Evolutionary conservation across 2,888 invertebrate genomes (phyloP).

Genomic region (Cyclophora punctaria): DNA sequence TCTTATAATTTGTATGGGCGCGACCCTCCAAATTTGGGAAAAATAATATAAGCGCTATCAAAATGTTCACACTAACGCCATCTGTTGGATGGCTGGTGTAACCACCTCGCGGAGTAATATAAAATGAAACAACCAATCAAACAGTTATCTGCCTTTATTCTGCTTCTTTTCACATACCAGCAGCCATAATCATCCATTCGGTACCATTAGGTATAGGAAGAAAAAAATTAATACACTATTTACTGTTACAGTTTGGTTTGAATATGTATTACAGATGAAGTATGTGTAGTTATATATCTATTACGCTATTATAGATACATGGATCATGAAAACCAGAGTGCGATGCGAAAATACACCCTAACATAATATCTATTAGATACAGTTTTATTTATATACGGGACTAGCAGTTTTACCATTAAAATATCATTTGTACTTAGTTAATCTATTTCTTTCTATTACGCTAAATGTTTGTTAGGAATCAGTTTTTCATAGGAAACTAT

Average conservation of each 20-base stretch:
- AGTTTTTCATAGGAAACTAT: conserved; percentile 39
- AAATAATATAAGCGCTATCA: no score
- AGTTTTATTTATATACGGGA: conserved; percentile 54
- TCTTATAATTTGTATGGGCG: no score
- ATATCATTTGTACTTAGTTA: conserved; percentile 70
- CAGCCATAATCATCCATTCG: conserved; percentile 72
- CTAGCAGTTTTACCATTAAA: conserved; percentile 67
- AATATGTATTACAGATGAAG: conserved; percentile 72
- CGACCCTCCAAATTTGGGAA: no score
- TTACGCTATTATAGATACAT: conserved; percentile 66
- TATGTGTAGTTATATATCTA: conserved; percentile 68
- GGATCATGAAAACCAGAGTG: conserved; percentile 73
- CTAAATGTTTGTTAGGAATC: conserved; percentile 66
- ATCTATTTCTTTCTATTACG: conserved; percentile 64
- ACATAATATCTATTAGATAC: conserved; percentile 32
- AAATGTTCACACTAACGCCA: no score
- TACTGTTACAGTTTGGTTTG: conserved; percentile 73
- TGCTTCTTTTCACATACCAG: conserved; percentile 67
- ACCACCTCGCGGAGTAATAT: neutral
- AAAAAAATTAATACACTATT: conserved; percentile 70
- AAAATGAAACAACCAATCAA: conserved; percentile 66
- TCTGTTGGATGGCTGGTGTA: neutral
- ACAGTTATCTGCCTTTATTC: conserved; percentile 75
- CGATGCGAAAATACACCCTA: conserved; percentile 61
- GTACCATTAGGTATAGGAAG: conserved; percentile 69